Conservation (phyloP, 2,888 invertebrate genomes). For the Onthophagus sagittarius region DNA sequence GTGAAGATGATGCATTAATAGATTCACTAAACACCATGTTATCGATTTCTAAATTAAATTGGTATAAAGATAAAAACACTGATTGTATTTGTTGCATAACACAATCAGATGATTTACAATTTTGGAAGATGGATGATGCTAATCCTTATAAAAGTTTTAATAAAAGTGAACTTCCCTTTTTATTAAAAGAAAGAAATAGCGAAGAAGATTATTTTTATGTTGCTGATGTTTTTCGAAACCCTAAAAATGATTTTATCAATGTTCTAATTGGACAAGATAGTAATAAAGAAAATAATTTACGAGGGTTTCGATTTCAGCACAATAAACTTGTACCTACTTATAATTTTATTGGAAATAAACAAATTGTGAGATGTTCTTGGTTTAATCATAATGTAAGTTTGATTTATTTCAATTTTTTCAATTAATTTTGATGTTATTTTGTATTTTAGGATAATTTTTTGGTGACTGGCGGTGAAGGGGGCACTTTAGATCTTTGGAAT, state of each 20-base stretch:
- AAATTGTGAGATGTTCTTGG: constrained; percentile 68
- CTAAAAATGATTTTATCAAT: constrained; percentile 49
- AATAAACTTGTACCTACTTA: constrained; percentile 55
- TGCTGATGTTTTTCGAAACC: constrained; percentile 55
- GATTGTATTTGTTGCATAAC: constrained; percentile 64
- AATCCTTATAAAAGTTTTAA: constrained; percentile 56
- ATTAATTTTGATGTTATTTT: constrained; percentile 20
- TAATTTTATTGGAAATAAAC: constrained; percentile 61
- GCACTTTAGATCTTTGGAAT: constrained; percentile 64
- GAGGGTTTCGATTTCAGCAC: constrained; percentile 48
- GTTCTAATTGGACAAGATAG: constrained; percentile 64
- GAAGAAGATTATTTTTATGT: constrained; percentile 60
- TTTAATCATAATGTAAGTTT: constrained; percentile 60
- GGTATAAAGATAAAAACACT: constrained; percentile 50
- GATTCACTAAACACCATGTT: constrained; percentile 76
- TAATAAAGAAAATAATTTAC: constrained; percentile 47
- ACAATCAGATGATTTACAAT: constrained; percentile 65
- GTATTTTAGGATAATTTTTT: constrained; percentile 56
- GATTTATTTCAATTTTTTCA: constrained; percentile 20
- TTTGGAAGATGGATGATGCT: constrained; percentile 64
- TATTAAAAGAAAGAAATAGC: constrained; percentile 52
- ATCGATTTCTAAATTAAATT: constrained; percentile 64
- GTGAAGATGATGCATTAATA: constrained; percentile 76
- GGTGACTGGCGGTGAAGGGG: constrained; percentile 71
- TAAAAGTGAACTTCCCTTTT: constrained; percentile 29